Base-by-base conservation (phyloP, 2,797 vertebrate genomes). In the Mionectes olivaceus region DNA sequence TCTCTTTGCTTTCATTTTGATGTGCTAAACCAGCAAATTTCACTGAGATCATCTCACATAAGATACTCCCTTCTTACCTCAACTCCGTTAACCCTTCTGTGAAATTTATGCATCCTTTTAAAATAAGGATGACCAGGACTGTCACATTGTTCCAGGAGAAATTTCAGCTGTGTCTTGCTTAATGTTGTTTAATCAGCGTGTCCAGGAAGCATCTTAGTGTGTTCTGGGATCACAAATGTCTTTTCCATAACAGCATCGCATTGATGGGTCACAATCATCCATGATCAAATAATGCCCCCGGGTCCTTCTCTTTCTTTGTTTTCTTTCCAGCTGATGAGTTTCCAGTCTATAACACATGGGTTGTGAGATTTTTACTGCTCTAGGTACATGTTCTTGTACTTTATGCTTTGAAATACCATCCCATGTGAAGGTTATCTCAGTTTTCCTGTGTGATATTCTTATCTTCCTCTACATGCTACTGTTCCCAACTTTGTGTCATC, bases 311-410 rank as follows among this genome's bases (percentile, higher is more conserved):
- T 87, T 83, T 64, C 81, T 93, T 93, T 95, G 82, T 89, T 95
- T 67, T 91, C 61, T 87, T 94, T 91, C 80, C 63, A 90, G 1
- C 44, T 90, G 70, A 91, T 91, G 80, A 90, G 59, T 91, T 94
- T 95, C 85, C 80, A 49, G 90, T 91, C 93, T 90, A 33, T 73
- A 88, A 71, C 80, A 82, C 85, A 86, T 25, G 57, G 57, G 50
- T 68, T 94, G 79, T 64, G 95, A 94, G 83, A 52, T 94, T 94
- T 94, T 78, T 86, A 10, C 91, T 95, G 83, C 83, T 93, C 23
- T 90, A 79, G 63, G 74, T 93, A 74, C 61, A 60, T 46, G 23
- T 80, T 94, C 87, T 71, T 81, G 64, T 91, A 63, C 46, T 94
- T 83, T 9, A 60, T 44, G 28, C 63, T 95, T 82, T 79, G 39